Evolutionary conservation across 2,888 invertebrate genomes (phyloP).

Genomic region (Dione juno): DNA sequence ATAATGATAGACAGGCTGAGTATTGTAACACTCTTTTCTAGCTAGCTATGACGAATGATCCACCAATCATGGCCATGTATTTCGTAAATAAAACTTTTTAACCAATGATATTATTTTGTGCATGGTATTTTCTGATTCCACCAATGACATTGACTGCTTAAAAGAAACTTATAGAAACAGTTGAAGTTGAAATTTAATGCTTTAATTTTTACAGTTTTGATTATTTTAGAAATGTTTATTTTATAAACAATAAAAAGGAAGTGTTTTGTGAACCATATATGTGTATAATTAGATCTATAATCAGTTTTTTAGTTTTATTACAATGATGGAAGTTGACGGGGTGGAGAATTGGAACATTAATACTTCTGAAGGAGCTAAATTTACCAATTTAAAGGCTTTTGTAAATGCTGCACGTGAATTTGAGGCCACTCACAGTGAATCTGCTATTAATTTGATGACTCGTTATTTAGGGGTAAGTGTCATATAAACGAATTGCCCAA

Average conservation of each 20-base stretch:
- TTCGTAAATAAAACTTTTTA: slow-evolving; percentile 10
- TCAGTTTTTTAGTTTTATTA: not conserved
- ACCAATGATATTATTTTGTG: slow-evolving; percentile 6
- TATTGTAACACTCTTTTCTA: not conserved
- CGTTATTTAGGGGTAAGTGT: slow-evolving; percentile 77
- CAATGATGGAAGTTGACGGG: slow-evolving; percentile 76
- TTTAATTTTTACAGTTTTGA: slow-evolving; percentile 42
- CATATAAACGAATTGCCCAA: not conserved
- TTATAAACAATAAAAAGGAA: not conserved
- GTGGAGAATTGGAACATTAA: slow-evolving; percentile 62
- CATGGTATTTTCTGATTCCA: not conserved
- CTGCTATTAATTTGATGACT: slow-evolving; percentile 78
- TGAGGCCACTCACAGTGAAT: slow-evolving; percentile 79
- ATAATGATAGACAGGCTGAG: not conserved
- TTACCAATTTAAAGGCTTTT: slow-evolving; percentile 79
- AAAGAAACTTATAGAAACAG: slow-evolving; percentile 58
- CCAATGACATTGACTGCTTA: slow-evolving; percentile 1
- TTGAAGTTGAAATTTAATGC: slow-evolving; percentile 69
- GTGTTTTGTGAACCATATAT: slow-evolving; percentile 20
- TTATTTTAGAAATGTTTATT: slow-evolving; percentile 48
- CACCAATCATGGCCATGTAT: slow-evolving; percentile 24
- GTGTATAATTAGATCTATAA: not conserved
- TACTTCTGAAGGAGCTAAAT: slow-evolving; percentile 68
- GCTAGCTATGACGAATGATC: not conserved
- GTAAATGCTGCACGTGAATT: slow-evolving; percentile 81